Evolutionary conservation across 2,888 invertebrate species (phyloP).

Genomic region (Drosophila birchii): DNA sequence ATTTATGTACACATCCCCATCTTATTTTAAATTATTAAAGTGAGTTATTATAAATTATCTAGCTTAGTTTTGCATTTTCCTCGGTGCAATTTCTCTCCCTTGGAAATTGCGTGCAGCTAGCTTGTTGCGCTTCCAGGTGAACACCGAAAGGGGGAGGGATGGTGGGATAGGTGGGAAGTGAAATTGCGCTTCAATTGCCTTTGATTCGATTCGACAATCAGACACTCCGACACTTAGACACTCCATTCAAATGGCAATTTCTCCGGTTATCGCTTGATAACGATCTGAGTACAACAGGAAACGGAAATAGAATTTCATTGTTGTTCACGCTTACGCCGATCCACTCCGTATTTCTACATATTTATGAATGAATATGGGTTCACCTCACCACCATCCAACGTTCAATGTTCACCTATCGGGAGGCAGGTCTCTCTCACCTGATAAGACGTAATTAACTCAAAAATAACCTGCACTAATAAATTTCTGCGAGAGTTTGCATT

Average conservation of each 20-base stretch:
- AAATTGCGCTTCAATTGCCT: conserved; percentile 38
- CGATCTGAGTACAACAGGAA: conserved; percentile 31
- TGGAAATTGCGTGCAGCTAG: conserved; percentile 37
- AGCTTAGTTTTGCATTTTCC: conserved; percentile 51
- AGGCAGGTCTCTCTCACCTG: conserved; percentile 23
- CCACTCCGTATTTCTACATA: background rate
- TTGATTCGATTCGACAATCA: conserved; percentile 44
- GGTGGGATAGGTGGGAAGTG: conserved; percentile 4
- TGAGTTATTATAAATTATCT: background rate
- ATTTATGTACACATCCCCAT: too few species aligned
- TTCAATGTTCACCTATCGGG: background rate
- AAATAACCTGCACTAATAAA: conserved; percentile 76
- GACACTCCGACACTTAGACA: conserved; percentile 31
- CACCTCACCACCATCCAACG: background rate
- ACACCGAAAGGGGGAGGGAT: conserved; percentile 1
- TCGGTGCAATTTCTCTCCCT: conserved; percentile 56
- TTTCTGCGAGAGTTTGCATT: conserved; percentile 54
- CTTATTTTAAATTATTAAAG: background rate
- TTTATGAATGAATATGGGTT: conserved; percentile 32
- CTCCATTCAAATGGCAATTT: conserved; percentile 34
- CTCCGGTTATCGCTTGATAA: conserved; percentile 36
- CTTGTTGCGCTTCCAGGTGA: conserved; percentile 29
- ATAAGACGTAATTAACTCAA: conserved; percentile 48
- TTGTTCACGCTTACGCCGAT: conserved; percentile 13
- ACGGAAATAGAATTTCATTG: conserved; percentile 34